Evolutionary conservation across 2,797 vertebrate species (phyloP), one percentile per base, ranked within the genome.

Genomic region (Valencia hispanica): DNA sequence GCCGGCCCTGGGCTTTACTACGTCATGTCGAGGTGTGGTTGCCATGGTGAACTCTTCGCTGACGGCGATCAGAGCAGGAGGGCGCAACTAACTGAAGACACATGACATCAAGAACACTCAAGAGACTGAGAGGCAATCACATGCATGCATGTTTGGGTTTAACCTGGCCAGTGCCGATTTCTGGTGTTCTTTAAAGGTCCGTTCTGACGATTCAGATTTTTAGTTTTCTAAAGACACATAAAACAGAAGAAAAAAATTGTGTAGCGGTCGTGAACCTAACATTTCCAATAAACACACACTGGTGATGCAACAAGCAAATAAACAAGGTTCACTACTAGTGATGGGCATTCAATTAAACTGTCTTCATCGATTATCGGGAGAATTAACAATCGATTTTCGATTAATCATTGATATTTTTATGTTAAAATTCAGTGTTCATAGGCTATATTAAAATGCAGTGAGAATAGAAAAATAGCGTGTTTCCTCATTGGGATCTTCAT

Each of bases 21-120:
- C 88, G 90, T 95, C 93, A 0, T 91, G 91, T 74, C 95, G 95
- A 70, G 96, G 96, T 79, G 94, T 91, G 0, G 95, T 95, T 71
- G 95, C 95, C 75, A 94, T 95, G 79, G 95, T 93, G 84, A 96
- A 85, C 0, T 92, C 92, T 22, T 90, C 93, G 0, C 90, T 85
- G 4, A 88, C 91, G 84, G 32, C 73, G 41, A 94, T 95, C 22
- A 94, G 93, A n/a, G 94, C 94, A 48, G 96, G 88, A 9, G 70
- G 43, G 74, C 92, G 93, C 72, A 92, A 93, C 96, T 97, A 48
- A 72, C 71, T 61, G 53, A 53, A 57, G 47, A 50, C 50, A 55
- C 34, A 71, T 14, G 51, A 61, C 8, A 57, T 5, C 2, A 55
- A 6, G 48, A 72, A 72, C 32, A 63, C 4, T 0, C 1, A 27